phyloP scores from a whole-genome alignment of 1,140 invertebrate species.

The Ceratina japonica region DNA sequence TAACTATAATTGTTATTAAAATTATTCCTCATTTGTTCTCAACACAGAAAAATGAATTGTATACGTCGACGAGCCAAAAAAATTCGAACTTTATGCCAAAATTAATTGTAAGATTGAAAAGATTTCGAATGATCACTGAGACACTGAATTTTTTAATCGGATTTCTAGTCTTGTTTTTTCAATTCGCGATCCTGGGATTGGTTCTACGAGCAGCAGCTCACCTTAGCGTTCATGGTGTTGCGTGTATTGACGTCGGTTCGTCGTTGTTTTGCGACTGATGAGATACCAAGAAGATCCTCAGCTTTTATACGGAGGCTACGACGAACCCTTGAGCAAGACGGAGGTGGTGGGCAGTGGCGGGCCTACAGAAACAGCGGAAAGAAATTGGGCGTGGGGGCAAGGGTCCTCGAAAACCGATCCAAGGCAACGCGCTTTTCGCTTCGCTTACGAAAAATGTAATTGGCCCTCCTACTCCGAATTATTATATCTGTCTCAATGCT shows the following conservation, averaged over 20 bases:
- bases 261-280: constrained; percentile 71
- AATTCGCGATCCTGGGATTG: no score
- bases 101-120: neutral
- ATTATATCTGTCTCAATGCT: constrained; percentile 4
- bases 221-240: constrained; percentile 75
- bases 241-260: constrained; percentile 47
- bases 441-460: constrained; percentile 48
- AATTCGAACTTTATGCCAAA: neutral
- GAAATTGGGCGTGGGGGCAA: constrained; percentile 53
- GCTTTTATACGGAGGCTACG: constrained; percentile 73
- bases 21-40: neutral
- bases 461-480: constrained; percentile 23
- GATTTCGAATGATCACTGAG: neutral
- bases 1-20: neutral
- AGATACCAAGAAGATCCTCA: constrained; percentile 62
- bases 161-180: no score
- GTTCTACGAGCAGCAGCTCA: constrained; percentile 41
- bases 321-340: constrained; percentile 66
- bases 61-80: neutral
- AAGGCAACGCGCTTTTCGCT: constrained; percentile 47
- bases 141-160: no score
- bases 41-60: neutral
- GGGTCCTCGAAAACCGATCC: constrained; percentile 51
- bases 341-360: constrained; percentile 54
- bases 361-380: constrained; percentile 55